Percentiles rank a stretch among this genome's conserved stretches.
These are phyloP conservation scores for Melanotaenia maccullochi DNA, from an alignment of 2,797 vertebrate species.

Conservation along the genomic window DNA sequence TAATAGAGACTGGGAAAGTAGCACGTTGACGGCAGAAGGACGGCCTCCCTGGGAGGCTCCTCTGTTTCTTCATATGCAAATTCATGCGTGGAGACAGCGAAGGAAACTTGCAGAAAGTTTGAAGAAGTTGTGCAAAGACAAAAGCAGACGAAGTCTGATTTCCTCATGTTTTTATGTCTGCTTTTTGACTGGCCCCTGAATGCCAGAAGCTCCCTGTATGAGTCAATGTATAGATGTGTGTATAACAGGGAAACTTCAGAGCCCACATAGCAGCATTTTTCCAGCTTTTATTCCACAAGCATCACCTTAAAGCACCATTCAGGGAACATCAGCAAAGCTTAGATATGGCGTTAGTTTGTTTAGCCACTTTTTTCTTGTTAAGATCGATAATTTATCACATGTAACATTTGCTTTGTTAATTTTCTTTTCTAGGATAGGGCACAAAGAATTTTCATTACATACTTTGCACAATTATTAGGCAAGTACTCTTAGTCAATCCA, in stretches of 20 bases:
- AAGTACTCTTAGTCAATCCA: too few species aligned
- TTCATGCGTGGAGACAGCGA: slow-evolving; percentile 39
- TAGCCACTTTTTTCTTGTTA: too few species aligned
- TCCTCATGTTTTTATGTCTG: slow-evolving; percentile 31
- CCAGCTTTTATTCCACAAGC: slow-evolving; percentile 13
- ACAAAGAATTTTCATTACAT: too few species aligned
- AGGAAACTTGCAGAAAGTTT: slow-evolving; percentile 58
- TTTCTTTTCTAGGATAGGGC: too few species aligned
- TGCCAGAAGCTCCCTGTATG: slow-evolving; percentile 16
- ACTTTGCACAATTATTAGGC: too few species aligned
- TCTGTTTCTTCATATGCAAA: slow-evolving; percentile 63
- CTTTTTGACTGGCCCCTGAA: slow-evolving; percentile 40
- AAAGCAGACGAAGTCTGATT: slow-evolving; percentile 43
- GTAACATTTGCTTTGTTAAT: too few species aligned
- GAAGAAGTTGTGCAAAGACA: slow-evolving; percentile 58
- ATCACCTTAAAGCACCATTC: slow-evolving; percentile 9
- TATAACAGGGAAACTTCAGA: slow-evolving; percentile 7
- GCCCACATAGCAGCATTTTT: slow-evolving; percentile 18
- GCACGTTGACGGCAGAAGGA: slow-evolving; percentile 70
- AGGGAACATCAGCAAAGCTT: background rate
- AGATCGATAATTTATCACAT: too few species aligned
- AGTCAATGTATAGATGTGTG: background rate
- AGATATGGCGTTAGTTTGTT: background rate
- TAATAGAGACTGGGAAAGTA: slow-evolving; percentile 75
- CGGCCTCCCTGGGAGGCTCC: slow-evolving; percentile 72